phyloP scores from a whole-genome alignment of 2,888 invertebrate species.

The Gymnosoma rotundatum region DNA sequence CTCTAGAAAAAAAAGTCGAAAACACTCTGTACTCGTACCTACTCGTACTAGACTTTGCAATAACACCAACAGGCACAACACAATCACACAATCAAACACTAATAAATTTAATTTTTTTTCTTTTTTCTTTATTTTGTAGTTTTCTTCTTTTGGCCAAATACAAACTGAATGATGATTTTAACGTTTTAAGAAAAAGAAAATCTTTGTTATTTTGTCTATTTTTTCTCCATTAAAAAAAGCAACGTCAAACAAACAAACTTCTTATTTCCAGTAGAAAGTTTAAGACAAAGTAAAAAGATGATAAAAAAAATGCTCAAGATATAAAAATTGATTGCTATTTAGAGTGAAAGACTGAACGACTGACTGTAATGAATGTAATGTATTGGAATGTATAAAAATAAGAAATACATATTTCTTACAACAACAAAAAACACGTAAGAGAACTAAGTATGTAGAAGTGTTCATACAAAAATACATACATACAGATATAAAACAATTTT shows the following conservation, averaged over 20 bases:
- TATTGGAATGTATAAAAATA: conserved; percentile 45
- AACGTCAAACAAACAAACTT: conserved; percentile 56
- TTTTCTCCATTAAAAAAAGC: conserved; percentile 31
- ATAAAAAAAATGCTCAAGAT: conserved; percentile 28
- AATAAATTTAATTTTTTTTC: conserved; percentile 1
- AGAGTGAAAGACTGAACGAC: conserved; percentile 33
- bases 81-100: conserved; percentile 5
- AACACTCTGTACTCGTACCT: conserved; percentile 31
- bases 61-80: conserved; percentile 11
- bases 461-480: background rate
- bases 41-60: conserved; percentile 41
- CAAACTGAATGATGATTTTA: background rate
- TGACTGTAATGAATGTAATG: background rate
- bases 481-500: conserved; percentile 9
- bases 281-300: conserved; percentile 40
- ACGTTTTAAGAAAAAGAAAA: conserved; percentile 57
- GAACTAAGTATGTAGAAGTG: too few species aligned
- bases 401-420: conserved; percentile 19
- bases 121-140: conserved; percentile 4
- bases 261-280: conserved; percentile 69
- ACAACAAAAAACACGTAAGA: background rate
- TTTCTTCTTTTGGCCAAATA: conserved; percentile 29
- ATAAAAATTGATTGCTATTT: conserved; percentile 52
- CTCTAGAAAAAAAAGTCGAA: background rate
- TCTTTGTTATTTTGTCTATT: conserved; percentile 44